Evolutionary conservation across 1,140 invertebrate species (phyloP).

Genomic region (Thalassaphorura encarpata): DNA sequence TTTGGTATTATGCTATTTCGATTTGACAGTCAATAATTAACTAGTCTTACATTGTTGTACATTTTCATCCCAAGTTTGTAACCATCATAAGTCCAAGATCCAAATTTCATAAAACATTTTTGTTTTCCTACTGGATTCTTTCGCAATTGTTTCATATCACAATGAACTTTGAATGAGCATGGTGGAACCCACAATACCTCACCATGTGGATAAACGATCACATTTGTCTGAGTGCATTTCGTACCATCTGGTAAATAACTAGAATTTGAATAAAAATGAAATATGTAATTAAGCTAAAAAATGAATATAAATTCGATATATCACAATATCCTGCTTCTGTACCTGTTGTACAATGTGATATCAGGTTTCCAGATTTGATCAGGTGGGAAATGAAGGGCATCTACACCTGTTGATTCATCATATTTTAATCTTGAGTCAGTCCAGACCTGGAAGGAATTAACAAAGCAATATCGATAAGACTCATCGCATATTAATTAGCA

Average conservation of each 20-base stretch:
- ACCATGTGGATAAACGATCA: neutral
- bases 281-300: no score
- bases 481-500: no score
- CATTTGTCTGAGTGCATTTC: neutral
- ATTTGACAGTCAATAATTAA: no score
- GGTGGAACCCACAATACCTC: neutral
- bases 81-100: constrained; percentile 90
- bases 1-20: neutral
- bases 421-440: neutral
- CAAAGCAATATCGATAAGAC: no score
- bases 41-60: neutral
- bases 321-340: neutral
- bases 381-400: neutral
- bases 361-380: neutral
- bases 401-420: neutral
- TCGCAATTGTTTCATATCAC: neutral
- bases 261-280: neutral
- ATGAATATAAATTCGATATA: no score
- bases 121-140: constrained; percentile 62
- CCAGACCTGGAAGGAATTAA: neutral
- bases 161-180: neutral
- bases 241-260: neutral
- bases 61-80: constrained; percentile 55
- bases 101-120: constrained; percentile 91
- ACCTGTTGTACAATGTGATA: neutral